Evolutionary conservation across 1,140 invertebrate species (phyloP).

Genomic region (Camponotus vicinus): DNA sequence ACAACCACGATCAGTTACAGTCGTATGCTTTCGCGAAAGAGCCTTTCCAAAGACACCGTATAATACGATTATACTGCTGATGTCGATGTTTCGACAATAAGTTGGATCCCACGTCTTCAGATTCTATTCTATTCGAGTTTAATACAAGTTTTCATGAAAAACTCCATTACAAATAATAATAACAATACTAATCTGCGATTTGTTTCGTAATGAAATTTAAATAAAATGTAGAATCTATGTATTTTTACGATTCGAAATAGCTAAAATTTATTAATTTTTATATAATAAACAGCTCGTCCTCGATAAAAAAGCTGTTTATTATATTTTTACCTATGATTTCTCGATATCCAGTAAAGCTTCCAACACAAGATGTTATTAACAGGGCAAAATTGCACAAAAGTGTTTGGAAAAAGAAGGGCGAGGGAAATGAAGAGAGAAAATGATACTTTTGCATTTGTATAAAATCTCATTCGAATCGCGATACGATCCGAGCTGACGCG

Average conservation of each 20-base stretch:
- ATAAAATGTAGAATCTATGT: neutral
- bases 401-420: neutral
- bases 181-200: neutral
- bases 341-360: neutral
- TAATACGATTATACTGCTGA: neutral
- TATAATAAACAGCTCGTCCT: neutral
- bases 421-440: neutral
- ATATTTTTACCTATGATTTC: neutral
- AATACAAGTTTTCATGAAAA: neutral
- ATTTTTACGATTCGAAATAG: neutral
- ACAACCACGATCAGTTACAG: conserved; percentile 51
- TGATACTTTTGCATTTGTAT: conserved; percentile 25
- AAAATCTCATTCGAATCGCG: conserved; percentile 44
- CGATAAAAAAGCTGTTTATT: neutral
- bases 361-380: conserved; percentile 15
- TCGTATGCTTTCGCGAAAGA: conserved; percentile 17
- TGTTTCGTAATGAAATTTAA: neutral
- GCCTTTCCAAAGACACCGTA: neutral
- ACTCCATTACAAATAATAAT: neutral
- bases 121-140: neutral
- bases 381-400: neutral
- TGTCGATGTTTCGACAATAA: too few species aligned
- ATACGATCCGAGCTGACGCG: conserved; percentile 62
- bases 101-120: neutral
- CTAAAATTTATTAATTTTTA: too few species aligned